phyloP scores from a whole-genome alignment of 2,888 invertebrate genomes.

The Brachycybe producta region DNA sequence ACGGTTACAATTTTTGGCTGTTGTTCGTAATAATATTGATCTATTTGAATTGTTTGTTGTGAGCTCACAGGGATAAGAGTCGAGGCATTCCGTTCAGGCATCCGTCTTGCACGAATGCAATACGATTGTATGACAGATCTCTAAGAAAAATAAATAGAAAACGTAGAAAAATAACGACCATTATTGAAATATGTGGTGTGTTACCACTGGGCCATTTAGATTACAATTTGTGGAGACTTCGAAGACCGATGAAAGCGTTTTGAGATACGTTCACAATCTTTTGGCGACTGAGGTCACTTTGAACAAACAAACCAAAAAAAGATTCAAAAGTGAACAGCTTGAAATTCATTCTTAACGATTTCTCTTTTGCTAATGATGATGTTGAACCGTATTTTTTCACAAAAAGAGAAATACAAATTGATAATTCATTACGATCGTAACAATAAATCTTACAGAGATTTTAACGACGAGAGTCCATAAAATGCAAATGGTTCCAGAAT shows the following conservation, averaged over 20 bases:
- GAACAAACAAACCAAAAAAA: conserved; percentile 11
- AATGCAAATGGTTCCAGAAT: conserved; percentile 29
- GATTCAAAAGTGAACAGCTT: not conserved
- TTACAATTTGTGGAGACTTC: conserved; percentile 30
- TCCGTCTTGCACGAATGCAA: conserved; percentile 23
- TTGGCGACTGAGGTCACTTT: conserved; percentile 32
- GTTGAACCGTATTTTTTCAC: too few relatives aligned
- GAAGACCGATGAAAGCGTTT: conserved; percentile 32
- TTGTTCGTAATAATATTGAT: too few relatives aligned
- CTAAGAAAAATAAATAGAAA: conserved; percentile 20
- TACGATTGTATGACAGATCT: conserved; percentile 25
- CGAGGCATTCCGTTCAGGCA: conserved; percentile 25
- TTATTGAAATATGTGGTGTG: not conserved
- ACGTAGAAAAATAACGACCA: not conserved
- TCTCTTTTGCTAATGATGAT: too few relatives aligned
- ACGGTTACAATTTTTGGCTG: too few relatives aligned
- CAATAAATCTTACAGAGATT: conserved; percentile 33
- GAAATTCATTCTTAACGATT: too few relatives aligned
- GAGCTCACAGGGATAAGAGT: conserved; percentile 22
- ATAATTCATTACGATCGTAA: not conserved
- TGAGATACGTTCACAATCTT: conserved; percentile 26
- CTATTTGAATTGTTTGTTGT: too few relatives aligned
- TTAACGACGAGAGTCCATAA: conserved; percentile 31
- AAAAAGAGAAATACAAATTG: too few relatives aligned
- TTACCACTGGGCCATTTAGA: conserved; percentile 16